Base-by-base conservation (phyloP, 2,888 invertebrate species). In the Blomia tropicalis region DNA sequence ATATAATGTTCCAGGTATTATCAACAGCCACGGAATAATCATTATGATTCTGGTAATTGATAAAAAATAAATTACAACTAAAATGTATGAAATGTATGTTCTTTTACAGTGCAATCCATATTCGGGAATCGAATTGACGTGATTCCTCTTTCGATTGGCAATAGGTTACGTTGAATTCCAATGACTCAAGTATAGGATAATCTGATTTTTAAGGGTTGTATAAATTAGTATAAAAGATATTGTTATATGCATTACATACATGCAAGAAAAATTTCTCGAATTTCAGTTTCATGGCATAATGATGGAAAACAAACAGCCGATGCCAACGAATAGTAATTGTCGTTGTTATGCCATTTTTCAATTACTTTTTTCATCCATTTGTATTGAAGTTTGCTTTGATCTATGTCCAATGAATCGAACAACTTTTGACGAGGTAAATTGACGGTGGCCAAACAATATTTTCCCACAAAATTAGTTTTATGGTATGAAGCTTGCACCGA, bases 291-390 rank as follows among this genome's bases (percentile, higher is more conserved):
- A 23, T 58, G 11, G 36, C 62, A 62, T 1, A 53, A 17, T 3
- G 62, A 62, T 19, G 56, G 62, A 62, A 62, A 58, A 62, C 62
- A 62, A 19, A 62, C 22, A 1, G 56, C 62, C 5, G 36, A 41
- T 2, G 31, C 43, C 19, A 62, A 30, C 14, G 62, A 41, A 19
- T 56, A 22, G 27, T 17, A 22, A 25, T 62, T 62, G 23, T 62
- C 62, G 19, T 43, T 30, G 29, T 56, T 25, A 22, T 56, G 25
- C 62, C 41, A 62, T 22, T 58, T 11, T 31, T 62, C 58, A 25
- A 62, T 19, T 2, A 31, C 36, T 41, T 58, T n/a, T 1, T 22
- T 22, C 14, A 58, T 4, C 62, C 62, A 62, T 25, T 30, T 23
- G 19, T 29, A 14, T 4, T 32, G n/a, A 14, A 58, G 23, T 25